phyloP scores from a whole-genome alignment of 2,113 vertebrate genomes.

The Natator depressus region DNA sequence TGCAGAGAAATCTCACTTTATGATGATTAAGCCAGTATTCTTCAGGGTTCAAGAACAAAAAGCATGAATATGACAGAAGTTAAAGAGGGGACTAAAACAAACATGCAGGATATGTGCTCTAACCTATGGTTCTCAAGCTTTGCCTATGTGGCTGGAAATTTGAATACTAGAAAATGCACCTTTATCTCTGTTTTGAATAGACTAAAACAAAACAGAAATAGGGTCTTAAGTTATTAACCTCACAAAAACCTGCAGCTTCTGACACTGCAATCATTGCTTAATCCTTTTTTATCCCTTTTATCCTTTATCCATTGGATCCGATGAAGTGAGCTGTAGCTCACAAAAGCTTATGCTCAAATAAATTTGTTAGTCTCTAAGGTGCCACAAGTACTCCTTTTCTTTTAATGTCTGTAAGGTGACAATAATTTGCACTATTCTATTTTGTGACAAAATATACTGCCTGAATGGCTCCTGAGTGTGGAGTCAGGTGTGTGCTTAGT shows the following conservation, averaged over 20 bases:
- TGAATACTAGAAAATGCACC: not conserved
- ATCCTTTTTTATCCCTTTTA: not conserved
- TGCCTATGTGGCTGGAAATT: not conserved
- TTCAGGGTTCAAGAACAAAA: not conserved
- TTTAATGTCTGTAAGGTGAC: not conserved
- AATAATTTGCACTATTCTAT: not conserved
- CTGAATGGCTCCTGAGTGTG: not conserved
- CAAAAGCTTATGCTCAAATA: too few species aligned
- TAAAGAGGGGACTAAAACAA: not conserved
- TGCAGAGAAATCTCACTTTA: not conserved
- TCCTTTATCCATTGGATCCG: too few species aligned
- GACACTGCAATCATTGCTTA: not conserved
- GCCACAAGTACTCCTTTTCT: too few species aligned
- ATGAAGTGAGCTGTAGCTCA: too few species aligned
- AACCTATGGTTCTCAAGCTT: not conserved
- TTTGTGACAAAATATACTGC: not conserved
- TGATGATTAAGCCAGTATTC: not conserved
- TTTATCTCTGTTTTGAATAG: too few species aligned
- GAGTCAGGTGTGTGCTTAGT: not conserved
- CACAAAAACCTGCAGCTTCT: constrained; percentile 23
- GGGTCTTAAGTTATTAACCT: not conserved
- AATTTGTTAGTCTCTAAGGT: too few species aligned
- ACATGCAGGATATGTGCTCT: not conserved
- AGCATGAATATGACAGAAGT: constrained; percentile 5
- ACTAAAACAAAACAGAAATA: constrained; percentile 8